phyloP scores from a whole-genome alignment of 2,113 vertebrate species.

The Eleginops maclovinus region DNA sequence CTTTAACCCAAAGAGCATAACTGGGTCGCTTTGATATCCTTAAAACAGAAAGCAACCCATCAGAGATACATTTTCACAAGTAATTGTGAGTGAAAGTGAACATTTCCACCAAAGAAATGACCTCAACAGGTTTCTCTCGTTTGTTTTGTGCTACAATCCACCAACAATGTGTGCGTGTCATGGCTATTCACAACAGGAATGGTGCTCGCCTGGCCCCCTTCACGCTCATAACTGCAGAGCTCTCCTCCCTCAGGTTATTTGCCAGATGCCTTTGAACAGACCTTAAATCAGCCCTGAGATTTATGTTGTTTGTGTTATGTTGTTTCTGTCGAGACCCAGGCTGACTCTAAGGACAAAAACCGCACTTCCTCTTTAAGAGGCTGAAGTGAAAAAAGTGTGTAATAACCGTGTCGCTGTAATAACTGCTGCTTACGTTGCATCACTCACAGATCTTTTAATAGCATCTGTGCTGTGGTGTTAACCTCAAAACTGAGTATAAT shows the following conservation, averaged over 20 bases:
- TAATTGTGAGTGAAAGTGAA: not conserved
- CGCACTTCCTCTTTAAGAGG: conserved; percentile 49
- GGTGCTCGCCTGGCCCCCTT: conserved; percentile 2
- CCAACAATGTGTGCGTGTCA: conserved; percentile 17
- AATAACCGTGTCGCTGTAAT: conserved; percentile 35
- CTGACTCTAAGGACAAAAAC: not conserved
- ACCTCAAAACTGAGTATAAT: conserved; percentile 14
- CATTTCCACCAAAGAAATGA: not conserved
- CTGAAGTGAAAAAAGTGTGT: conserved; percentile 12
- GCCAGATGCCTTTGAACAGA: conserved; percentile 39
- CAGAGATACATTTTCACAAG: not conserved
- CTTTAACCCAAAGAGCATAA: too few species aligned
- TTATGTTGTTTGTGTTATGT: conserved; percentile 9
- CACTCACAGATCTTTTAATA: conserved; percentile 28
- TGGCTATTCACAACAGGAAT: conserved; percentile 2
- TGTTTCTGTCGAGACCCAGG: conserved; percentile 18
- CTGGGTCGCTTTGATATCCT: not conserved
- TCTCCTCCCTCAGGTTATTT: conserved; percentile 42
- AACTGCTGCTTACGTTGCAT: conserved; percentile 25
- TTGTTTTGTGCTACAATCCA: not conserved
- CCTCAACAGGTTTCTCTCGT: not conserved
- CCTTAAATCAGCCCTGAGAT: conserved; percentile 41
- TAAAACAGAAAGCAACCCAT: not conserved
- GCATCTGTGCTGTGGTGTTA: not conserved
- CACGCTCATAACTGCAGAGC: conserved; percentile 12